Evolutionary conservation across 2,888 invertebrate genomes (phyloP).

Genomic region (Alcis repandata): DNA sequence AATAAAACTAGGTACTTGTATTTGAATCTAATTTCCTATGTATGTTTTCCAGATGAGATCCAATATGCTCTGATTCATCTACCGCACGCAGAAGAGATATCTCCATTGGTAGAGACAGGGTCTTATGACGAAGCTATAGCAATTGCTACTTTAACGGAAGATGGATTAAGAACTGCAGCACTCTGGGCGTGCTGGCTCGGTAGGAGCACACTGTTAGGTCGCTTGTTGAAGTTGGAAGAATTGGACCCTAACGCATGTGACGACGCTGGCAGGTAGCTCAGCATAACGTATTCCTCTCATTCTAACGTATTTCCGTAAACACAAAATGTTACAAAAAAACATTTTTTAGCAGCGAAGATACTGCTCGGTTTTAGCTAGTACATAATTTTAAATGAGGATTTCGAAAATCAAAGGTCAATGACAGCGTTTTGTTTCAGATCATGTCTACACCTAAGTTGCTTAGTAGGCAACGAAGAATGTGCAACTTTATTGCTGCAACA

Average conservation of each 20-base stretch:
- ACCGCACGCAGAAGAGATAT: slow-evolving; percentile 79
- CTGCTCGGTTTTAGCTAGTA: background rate
- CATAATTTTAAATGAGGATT: background rate
- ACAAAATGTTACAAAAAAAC: too few relatives aligned
- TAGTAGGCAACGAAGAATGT: slow-evolving; percentile 91
- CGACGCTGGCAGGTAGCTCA: slow-evolving; percentile 87
- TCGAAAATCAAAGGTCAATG: background rate
- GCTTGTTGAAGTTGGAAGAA: slow-evolving; percentile 81
- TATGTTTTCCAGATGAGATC: slow-evolving; percentile 72
- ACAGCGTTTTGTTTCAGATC: slow-evolving; percentile 62
- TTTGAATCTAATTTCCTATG: slow-evolving; percentile 11
- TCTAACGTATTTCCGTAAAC: too few relatives aligned
- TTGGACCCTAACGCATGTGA: slow-evolving; percentile 89
- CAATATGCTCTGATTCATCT: slow-evolving; percentile 70
- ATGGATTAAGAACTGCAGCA: slow-evolving; percentile 82
- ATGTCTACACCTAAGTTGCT: slow-evolving; percentile 92
- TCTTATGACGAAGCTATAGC: slow-evolving; percentile 77
- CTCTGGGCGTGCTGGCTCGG: slow-evolving; percentile 89
- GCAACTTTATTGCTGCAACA: slow-evolving; percentile 89
- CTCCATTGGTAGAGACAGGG: slow-evolving; percentile 72
- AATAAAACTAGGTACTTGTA: background rate
- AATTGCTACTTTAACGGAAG: slow-evolving; percentile 60
- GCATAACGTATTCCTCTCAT: too few relatives aligned
- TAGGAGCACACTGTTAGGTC: slow-evolving; percentile 82
- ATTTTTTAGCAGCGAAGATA: too few relatives aligned